Percentiles rank a stretch among this genome's conserved stretches.
These are phyloP conservation scores for Phanerotoma sp. DNA, from an alignment of 2,888 invertebrate species.

Conservation along the genomic window DNA sequence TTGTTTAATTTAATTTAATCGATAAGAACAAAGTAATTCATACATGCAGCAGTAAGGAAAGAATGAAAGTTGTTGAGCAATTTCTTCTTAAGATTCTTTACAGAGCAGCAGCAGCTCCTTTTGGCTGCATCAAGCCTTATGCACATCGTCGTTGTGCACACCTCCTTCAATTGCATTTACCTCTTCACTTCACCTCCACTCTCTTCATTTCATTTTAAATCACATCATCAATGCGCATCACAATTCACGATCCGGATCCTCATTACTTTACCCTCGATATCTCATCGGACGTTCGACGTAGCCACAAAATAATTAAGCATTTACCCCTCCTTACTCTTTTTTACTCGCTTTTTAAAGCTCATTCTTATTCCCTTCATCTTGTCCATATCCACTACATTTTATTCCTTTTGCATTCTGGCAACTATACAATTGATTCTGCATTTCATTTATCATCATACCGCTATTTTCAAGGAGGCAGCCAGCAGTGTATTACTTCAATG, in stretches of 20 bases:
- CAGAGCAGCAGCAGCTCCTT: no score
- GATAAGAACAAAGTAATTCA: no score
- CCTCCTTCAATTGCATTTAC: slow-evolving; percentile 12
- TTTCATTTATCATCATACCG: slow-evolving; percentile 8
- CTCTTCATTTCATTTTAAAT: neutral
- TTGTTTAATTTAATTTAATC: no score
- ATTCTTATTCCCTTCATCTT: no score
- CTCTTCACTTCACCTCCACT: neutral
- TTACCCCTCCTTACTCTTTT: neutral
- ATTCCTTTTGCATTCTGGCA: neutral
- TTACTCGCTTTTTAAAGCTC: no score
- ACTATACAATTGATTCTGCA: neutral
- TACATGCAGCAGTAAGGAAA: no score
- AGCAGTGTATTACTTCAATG: neutral
- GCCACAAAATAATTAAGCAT: slow-evolving; percentile 4
- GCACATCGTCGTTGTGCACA: neutral
- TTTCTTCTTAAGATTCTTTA: no score
- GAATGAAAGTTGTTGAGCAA: no score
- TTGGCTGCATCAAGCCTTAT: no score
- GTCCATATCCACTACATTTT: neutral
- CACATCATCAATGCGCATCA: slow-evolving; percentile 1
- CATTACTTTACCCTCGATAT: slow-evolving; percentile 1
- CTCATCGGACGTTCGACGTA: neutral
- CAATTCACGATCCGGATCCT: neutral
- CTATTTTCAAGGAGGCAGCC: neutral